Conservation (phyloP, 2,797 vertebrate species). For the Argentina silus region DNA sequence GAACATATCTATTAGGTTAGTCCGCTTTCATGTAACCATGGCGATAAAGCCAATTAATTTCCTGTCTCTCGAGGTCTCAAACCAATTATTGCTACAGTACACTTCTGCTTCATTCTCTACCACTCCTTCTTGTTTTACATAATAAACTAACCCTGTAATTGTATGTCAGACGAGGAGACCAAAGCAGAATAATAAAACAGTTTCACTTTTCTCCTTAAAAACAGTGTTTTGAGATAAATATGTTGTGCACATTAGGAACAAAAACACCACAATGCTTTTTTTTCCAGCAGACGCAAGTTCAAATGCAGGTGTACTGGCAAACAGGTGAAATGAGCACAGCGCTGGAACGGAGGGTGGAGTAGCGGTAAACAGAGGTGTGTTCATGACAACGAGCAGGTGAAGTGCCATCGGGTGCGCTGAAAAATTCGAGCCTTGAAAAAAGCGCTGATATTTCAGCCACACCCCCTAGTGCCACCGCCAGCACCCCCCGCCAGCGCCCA, state of each 20-base stretch:
- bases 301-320: too few relatives aligned
- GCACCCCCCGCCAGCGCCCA: too few relatives aligned
- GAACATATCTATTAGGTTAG: neutral
- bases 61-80: constrained; percentile 6
- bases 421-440: too few relatives aligned
- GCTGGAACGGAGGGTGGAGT: too few relatives aligned
- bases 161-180: neutral
- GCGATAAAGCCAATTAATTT: constrained; percentile 5
- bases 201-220: neutral
- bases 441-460: too few relatives aligned
- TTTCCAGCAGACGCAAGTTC: too few relatives aligned
- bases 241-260: neutral
- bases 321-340: too few relatives aligned
- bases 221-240: neutral
- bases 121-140: constrained; percentile 2
- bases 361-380: too few relatives aligned
- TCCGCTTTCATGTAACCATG: constrained; percentile 2
- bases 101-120: neutral
- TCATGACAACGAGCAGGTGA: too few relatives aligned
- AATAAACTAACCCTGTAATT: neutral
- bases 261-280: neutral
- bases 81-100: constrained; percentile 4
- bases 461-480: too few relatives aligned
- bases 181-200: neutral
- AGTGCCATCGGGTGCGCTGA: too few relatives aligned